Base-by-base conservation (phyloP, 2,888 invertebrate genomes). In the Pyrrhia umbra region DNA sequence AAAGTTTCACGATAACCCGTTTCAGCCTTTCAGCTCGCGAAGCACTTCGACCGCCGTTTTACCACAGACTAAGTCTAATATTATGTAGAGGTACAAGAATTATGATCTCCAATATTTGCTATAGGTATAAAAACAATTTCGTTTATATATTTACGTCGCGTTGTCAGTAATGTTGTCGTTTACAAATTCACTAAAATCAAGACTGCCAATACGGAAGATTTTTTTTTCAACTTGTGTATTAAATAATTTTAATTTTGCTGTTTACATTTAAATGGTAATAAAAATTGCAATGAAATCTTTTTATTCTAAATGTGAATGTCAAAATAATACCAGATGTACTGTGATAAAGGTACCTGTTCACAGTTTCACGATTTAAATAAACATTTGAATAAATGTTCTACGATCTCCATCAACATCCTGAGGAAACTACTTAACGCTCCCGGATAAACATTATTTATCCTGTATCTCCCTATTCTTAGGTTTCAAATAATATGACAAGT, bases 1-100 rank as follows among this genome's bases (percentile, higher is more conserved):
- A 63, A 79, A 77, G 66, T 75, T 71, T 62, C 45, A 27, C 47
- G 42, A 47, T 47, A n/a, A 52, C 50, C 34, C 43, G 9, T 40
- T 23, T 21, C 51, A n/a, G n/a, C n/a, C n/a, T n/a, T n/a, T n/a
- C n/a, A 37, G 43, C 40, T 50, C 15, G 39, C 25, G n/a, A 51
- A 25, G 2, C 30, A 0, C 25, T 39, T 10, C 20, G 8, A 18
- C 51, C 37, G 43, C 52, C 62, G 40, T 39, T 27, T 40, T 37
- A 50, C 61, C 61, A 70, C 69, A 66, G 61, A 66, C 66, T 74
- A 61, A 25, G 21, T 42, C 42, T 68, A 15, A 23, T 25, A 16
- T 25, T 18, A 18, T 6, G 23, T 13, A 27, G 10, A 34, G 9
- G 34, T 34, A 34, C n/a, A n/a, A 34, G 9, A 27, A 27, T 57